Conservation (phyloP, 2,113 vertebrate species). For the Oxyura jamaicensis region DNA sequence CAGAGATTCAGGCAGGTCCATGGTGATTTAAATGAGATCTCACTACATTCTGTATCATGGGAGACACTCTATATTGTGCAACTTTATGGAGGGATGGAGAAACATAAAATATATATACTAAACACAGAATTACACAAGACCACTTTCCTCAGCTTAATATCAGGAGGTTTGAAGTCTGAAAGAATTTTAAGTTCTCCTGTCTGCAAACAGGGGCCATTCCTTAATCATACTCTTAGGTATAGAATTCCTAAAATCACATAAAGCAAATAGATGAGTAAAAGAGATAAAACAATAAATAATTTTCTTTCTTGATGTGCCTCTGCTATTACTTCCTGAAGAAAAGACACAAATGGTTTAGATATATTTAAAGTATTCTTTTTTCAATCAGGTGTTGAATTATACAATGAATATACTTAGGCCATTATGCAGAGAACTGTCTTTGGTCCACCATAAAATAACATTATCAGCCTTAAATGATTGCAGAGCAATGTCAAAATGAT, state of each 20-base stretch:
- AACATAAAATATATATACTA: neutral
- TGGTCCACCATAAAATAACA: neutral
- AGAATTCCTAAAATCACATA: neutral
- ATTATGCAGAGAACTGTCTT: neutral
- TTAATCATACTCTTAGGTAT: neutral
- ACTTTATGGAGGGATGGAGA: neutral
- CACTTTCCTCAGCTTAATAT: neutral
- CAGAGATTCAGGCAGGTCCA: neutral
- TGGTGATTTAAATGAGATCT: neutral
- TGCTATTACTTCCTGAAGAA: neutral
- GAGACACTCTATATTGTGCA: neutral
- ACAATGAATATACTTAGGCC: neutral
- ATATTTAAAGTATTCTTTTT: neutral
- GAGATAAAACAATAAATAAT: neutral
- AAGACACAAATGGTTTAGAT: neutral
- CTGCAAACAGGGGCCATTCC: neutral
- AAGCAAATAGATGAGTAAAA: neutral
- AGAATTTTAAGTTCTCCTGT: neutral
- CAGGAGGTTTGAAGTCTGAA: neutral
- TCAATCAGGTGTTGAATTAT: neutral
- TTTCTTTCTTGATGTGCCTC: neutral
- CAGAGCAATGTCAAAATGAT: neutral
- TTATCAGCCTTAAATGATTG: neutral
- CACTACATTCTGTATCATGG: neutral
- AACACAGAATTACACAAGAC: neutral